Conservation (phyloP, 2,113 vertebrate genomes). For the Alethe castanea region DNA sequence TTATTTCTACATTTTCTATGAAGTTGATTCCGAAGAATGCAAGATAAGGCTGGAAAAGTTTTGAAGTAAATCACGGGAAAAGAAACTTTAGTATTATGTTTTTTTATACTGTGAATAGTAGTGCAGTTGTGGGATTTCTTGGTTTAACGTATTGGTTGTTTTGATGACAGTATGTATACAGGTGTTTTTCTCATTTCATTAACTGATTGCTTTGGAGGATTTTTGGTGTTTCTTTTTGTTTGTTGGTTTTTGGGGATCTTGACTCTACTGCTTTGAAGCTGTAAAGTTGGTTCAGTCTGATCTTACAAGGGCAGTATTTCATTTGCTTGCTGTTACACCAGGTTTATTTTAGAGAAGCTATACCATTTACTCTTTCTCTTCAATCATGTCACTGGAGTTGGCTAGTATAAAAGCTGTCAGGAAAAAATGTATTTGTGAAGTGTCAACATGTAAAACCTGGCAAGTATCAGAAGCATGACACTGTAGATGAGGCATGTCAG, state of each 20-base stretch:
- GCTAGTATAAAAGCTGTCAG: conserved; percentile 9
- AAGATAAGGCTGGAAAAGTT: neutral
- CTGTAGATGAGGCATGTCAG: neutral
- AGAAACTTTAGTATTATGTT: neutral
- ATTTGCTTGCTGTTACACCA: neutral
- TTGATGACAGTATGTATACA: neutral
- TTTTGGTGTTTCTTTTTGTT: too few relatives aligned
- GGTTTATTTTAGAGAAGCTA: neutral
- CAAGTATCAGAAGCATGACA: neutral
- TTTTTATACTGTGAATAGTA: neutral
- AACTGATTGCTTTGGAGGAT: neutral
- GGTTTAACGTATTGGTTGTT: neutral
- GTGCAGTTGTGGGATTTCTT: neutral
- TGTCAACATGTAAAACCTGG: conserved; percentile 17
- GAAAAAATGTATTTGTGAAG: neutral
- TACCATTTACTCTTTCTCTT: neutral
- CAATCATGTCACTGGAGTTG: neutral
- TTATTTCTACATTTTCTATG: neutral
- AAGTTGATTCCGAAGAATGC: neutral
- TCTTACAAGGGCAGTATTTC: neutral
- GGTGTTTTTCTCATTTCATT: neutral
- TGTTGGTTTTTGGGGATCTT: neutral
- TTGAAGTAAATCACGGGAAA: neutral
- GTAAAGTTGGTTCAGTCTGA: neutral
- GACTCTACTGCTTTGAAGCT: neutral